These are phyloP conservation scores for Pelochelys cantorii DNA, from an alignment of 2,797 vertebrate genomes.

Conservation along the genomic window DNA sequence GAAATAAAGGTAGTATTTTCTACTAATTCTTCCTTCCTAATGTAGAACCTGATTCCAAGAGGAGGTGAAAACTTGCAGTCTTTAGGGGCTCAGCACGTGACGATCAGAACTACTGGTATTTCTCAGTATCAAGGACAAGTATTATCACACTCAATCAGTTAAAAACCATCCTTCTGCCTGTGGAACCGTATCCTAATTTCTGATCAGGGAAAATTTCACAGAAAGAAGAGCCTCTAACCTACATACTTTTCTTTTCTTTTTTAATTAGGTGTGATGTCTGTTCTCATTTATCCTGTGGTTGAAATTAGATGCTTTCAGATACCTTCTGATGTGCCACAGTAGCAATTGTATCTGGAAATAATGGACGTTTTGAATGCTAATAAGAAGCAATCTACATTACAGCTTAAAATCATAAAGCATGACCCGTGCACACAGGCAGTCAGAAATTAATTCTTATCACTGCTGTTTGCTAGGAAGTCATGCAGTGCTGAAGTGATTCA, in stretches of 20 bases:
- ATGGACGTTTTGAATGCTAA: neutral
- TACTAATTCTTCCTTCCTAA: neutral
- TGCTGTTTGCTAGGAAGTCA: slow-evolving; percentile 15
- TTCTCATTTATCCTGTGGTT: neutral
- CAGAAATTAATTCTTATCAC: slow-evolving; percentile 10
- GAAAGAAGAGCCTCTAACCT: neutral
- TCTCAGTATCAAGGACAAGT: neutral
- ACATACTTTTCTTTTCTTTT: neutral
- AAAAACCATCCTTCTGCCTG: neutral
- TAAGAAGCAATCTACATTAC: neutral
- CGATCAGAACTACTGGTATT: neutral
- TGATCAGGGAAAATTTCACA: neutral
- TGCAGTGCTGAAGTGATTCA: slow-evolving; percentile 30
- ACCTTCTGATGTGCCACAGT: neutral
- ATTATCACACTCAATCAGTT: neutral
- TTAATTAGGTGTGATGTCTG: neutral
- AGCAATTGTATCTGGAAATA: neutral
- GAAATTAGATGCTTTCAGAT: neutral
- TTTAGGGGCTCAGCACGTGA: neutral
- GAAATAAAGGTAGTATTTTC: neutral
- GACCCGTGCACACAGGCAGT: neutral
- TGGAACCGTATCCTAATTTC: neutral
- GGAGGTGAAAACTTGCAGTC: neutral
- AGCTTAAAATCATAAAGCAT: slow-evolving; percentile 11
- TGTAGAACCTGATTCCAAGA: neutral